A percentile compares a stretch with the other conserved stretches of the same genome.
These are phyloP conservation scores for Latrodectus geometricus DNA, from an alignment of 1,140 invertebrate species.

Conservation along the genomic window DNA sequence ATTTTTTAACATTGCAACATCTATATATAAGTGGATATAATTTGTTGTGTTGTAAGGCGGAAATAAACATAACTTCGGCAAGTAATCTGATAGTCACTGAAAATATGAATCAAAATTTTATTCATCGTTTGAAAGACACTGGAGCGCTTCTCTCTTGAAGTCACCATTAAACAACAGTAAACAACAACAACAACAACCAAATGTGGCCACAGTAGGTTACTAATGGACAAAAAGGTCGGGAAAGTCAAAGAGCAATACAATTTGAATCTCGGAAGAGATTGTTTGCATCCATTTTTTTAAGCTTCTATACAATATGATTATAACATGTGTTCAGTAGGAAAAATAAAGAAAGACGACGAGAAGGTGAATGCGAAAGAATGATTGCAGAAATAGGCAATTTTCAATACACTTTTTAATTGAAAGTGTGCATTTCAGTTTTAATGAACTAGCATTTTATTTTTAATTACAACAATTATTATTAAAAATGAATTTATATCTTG, in stretches of 20 bases:
- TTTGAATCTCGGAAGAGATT: conserved; percentile 7
- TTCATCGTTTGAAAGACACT: conserved; percentile 61
- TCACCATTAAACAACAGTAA: conserved; percentile 55
- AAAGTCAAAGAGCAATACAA: conserved; percentile 32
- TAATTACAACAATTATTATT: no score
- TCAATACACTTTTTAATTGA: background rate
- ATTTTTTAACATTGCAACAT: no score
- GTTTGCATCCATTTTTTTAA: background rate
- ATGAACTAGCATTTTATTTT: no score
- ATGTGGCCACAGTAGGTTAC: conserved; percentile 50
- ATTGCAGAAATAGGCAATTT: conserved; percentile 12
- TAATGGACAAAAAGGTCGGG: conserved; percentile 35
- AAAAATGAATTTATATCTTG: no score
- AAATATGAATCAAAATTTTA: conserved; percentile 62
- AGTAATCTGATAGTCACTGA: conserved; percentile 16
- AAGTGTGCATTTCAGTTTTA: no score
- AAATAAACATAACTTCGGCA: no score
- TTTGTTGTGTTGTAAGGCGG: no score
- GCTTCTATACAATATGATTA: conserved; percentile 9
- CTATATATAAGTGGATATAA: no score
- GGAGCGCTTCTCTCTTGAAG: conserved; percentile 30
- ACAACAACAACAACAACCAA: conserved; percentile 60
- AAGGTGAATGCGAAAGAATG: conserved; percentile 1
- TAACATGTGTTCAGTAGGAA: conserved; percentile 26
- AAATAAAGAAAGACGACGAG: conserved; percentile 17